phyloP scores from a whole-genome alignment of 2,888 invertebrate species.

The Drosophila lutescens region DNA sequence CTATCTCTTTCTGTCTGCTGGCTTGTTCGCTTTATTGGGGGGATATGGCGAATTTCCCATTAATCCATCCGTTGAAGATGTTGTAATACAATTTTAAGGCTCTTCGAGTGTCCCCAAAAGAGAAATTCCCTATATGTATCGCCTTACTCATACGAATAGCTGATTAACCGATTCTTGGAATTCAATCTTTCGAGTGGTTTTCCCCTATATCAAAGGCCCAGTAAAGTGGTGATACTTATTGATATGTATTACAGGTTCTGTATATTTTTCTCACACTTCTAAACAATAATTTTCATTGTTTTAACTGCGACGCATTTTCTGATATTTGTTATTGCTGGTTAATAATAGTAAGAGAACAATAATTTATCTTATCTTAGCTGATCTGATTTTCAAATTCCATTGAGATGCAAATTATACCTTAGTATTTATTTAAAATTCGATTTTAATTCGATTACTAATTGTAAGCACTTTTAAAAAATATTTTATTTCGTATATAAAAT shows the following conservation, averaged over 20 bases:
- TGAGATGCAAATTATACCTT: neutral
- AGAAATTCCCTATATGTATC: neutral
- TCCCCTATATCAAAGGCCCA: neutral
- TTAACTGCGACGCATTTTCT: constrained; percentile 10
- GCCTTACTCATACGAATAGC: constrained; percentile 5
- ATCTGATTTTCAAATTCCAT: neutral
- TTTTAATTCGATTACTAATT: no score
- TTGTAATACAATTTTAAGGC: constrained; percentile 25
- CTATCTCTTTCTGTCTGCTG: neutral
- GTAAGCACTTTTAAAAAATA: neutral
- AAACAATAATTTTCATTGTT: constrained; percentile 3
- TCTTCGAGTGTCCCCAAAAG: neutral
- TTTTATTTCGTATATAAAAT: neutral
- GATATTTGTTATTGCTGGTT: neutral
- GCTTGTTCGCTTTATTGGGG: neutral
- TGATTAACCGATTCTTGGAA: constrained; percentile 19
- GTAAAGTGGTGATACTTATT: neutral
- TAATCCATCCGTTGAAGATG: neutral
- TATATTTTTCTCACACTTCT: neutral
- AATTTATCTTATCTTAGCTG: neutral
- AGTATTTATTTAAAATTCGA: neutral
- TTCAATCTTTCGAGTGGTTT: neutral
- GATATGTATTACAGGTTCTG: neutral
- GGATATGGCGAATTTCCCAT: neutral
- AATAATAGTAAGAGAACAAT: neutral